These are phyloP conservation scores for Lamellibrachia satsuma DNA, from an alignment of 2,888 invertebrate genomes.

Conservation along the genomic window DNA sequence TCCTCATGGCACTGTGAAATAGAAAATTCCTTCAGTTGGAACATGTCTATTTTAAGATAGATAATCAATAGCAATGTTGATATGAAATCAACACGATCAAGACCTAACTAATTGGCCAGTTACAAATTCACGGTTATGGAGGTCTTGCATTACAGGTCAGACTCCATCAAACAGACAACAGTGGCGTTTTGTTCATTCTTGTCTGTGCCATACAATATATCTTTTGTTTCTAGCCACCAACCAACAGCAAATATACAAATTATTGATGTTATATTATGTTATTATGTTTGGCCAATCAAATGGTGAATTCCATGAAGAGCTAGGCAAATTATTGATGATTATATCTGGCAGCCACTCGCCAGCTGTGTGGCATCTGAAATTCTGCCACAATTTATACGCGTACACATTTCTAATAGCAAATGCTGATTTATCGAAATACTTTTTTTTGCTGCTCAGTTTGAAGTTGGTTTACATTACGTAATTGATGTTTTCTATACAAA, in stretches of 20 bases:
- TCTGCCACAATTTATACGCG: not conserved
- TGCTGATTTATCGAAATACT: not conserved
- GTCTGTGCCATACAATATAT: not conserved
- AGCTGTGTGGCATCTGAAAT: not conserved
- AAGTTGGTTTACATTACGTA: not conserved
- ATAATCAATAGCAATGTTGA: not conserved
- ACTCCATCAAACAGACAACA: not conserved
- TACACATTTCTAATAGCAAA: too few species aligned
- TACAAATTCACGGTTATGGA: not conserved
- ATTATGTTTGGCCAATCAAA: not conserved
- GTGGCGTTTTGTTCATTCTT: not conserved
- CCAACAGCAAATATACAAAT: not conserved
- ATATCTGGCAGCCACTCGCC: not conserved
- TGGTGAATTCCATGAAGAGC: not conserved
- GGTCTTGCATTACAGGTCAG: not conserved
- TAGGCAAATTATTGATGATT: constrained; percentile 2
- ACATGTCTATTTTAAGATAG: not conserved
- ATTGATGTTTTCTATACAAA: not conserved
- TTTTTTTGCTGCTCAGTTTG: not conserved
- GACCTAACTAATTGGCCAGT: not conserved
- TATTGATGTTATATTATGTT: not conserved
- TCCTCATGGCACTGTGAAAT: not conserved
- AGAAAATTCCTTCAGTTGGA: not conserved
- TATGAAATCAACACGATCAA: not conserved
- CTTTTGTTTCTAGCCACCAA: not conserved